These are phyloP conservation scores for Hemicordylus capensis DNA, from an alignment of 2,113 vertebrate genomes.

Conservation along the genomic window DNA sequence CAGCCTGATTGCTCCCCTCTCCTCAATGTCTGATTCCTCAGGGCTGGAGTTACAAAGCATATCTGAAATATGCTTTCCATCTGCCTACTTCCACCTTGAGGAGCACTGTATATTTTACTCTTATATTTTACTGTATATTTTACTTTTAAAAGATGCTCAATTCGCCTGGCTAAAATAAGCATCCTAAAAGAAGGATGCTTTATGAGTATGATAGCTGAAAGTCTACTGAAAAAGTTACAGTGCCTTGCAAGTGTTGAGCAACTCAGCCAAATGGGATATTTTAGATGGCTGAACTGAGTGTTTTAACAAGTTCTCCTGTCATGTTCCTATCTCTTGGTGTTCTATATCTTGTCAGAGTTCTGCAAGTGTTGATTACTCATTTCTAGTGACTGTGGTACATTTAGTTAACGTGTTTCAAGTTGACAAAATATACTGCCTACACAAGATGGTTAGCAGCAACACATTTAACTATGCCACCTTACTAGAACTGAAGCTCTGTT, in stretches of 20 bases:
- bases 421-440: neutral
- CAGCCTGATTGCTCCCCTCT: too few species aligned
- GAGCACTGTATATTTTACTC: neutral
- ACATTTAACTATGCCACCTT: conserved; percentile 10
- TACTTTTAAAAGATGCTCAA: neutral
- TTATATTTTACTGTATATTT: neutral
- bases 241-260: conserved; percentile 17
- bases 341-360: neutral
- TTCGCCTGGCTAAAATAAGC: neutral
- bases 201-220: neutral
- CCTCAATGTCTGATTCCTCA: too few species aligned
- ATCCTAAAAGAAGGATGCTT: neutral
- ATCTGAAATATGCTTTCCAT: neutral
- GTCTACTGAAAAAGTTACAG: neutral
- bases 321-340: neutral
- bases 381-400: neutral
- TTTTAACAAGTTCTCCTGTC: neutral
- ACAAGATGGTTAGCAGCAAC: neutral
- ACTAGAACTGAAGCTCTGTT: neutral
- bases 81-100: neutral
- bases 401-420: neutral
- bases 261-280: conserved; percentile 16
- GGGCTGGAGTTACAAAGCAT: neutral
- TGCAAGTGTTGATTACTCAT: neutral
- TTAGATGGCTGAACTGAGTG: conserved; percentile 13